Conservation (phyloP, 2,113 vertebrate genomes). For the Solea senegalensis region DNA sequence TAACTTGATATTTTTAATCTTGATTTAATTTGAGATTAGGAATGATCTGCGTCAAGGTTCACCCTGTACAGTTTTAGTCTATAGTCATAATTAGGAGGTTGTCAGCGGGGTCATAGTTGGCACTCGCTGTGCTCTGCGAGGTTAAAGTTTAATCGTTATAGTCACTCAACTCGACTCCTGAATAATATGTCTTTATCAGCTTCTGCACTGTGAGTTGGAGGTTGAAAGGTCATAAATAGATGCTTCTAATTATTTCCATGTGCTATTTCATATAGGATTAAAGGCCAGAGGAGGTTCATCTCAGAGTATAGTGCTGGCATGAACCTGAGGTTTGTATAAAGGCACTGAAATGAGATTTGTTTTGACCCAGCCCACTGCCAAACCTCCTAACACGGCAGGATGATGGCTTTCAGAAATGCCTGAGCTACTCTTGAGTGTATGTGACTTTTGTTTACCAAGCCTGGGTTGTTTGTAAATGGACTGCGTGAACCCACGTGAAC, state of each 20-base stretch:
- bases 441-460: slow-evolving; percentile 45
- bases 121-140: not conserved
- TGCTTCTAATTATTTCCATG: not conserved
- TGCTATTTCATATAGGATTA: not conserved
- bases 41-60: not conserved
- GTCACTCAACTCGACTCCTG: not conserved
- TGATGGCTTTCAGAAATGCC: not conserved
- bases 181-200: not conserved
- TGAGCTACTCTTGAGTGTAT: slow-evolving; percentile 23
- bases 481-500: slow-evolving; percentile 35
- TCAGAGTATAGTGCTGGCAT: not conserved
- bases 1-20: not conserved
- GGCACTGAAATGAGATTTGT: slow-evolving; percentile 9
- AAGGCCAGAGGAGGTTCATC: not conserved
- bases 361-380: not conserved
- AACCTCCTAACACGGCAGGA: slow-evolving; percentile 17
- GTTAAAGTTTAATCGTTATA: not conserved
- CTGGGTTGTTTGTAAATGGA: slow-evolving; percentile 49
- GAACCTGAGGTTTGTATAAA: not conserved
- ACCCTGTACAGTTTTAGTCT: not conserved
- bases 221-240: not conserved
- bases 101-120: not conserved
- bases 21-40: not conserved
- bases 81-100: not conserved
- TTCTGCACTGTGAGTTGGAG: fast-evolving